These are phyloP conservation scores for Brenthis ino DNA, from an alignment of 2,888 invertebrate genomes.

Conservation along the genomic window DNA sequence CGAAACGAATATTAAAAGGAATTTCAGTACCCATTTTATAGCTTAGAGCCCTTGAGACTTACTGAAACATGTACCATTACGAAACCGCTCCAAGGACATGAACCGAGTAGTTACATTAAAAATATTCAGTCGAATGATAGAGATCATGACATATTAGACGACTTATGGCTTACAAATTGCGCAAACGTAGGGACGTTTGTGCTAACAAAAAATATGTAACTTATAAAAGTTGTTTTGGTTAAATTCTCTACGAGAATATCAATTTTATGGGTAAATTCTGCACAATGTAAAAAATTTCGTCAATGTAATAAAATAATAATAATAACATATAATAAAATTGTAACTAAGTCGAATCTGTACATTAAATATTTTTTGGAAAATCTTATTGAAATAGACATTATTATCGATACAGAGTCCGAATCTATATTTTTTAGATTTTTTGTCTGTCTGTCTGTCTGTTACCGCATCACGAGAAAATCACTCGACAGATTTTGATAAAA, in stretches of 20 bases:
- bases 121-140: slow-evolving; percentile 27
- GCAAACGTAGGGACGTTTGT: slow-evolving; percentile 17
- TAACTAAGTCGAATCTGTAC: no score
- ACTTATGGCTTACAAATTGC: slow-evolving; percentile 20
- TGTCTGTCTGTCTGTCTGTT: no score
- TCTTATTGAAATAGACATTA: no score
- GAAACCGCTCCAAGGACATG: slow-evolving; percentile 28
- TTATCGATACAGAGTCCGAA: no score
- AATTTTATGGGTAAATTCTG: not conserved
- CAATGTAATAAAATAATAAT: no score
- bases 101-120: slow-evolving; percentile 29
- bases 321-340: no score
- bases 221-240: not conserved
- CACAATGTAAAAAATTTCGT: not conserved
- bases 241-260: slow-evolving; percentile 1
- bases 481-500: no score
- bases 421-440: no score
- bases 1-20: slow-evolving; percentile 33
- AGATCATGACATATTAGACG: slow-evolving; percentile 15
- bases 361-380: no score
- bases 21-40: slow-evolving; percentile 33
- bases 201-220: not conserved
- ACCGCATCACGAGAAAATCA: no score
- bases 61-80: slow-evolving; percentile 31
- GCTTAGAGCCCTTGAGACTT: slow-evolving; percentile 35